Evolutionary conservation across 2,888 invertebrate genomes (phyloP).

Genomic region (Corythucha ciliata): DNA sequence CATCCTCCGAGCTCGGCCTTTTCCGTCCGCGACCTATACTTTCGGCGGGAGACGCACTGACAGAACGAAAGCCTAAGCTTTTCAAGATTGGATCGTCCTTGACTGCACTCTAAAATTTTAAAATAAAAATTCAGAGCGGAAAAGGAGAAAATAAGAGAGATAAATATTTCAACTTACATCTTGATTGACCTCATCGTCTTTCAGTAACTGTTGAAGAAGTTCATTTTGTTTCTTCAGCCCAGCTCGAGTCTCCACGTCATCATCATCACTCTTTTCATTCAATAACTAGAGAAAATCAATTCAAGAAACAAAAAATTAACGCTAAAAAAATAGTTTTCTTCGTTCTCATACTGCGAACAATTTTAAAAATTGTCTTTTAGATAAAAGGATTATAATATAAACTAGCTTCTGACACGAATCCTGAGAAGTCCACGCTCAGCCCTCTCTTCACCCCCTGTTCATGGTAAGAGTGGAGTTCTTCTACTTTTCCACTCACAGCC

Average conservation of each 20-base stretch:
- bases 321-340: conserved; percentile 1
- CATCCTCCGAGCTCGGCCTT: conserved; percentile 29
- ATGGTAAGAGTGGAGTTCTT: no score
- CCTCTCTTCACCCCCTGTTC: no score
- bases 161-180: conserved; percentile 13
- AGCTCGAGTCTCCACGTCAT: conserved; percentile 53
- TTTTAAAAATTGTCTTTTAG: no score
- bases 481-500: no score
- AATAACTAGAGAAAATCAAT: conserved; percentile 53
- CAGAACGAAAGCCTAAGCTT: conserved; percentile 26
- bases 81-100: conserved; percentile 30
- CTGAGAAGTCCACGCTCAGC: no score
- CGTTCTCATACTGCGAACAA: no score
- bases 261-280: conserved; percentile 73
- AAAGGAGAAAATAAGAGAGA: background rate
- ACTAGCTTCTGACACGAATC: no score
- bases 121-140: background rate
- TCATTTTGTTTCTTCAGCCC: conserved; percentile 53
- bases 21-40: conserved; percentile 47
- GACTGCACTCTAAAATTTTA: conserved; percentile 11
- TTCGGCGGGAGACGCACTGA: conserved; percentile 37
- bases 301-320: conserved; percentile 4
- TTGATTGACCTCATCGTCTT: conserved; percentile 43
- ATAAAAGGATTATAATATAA: no score
- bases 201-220: conserved; percentile 52